phyloP scores from a whole-genome alignment of 64 coral and sea anemone species.

The Montipora capricornis region DNA sequence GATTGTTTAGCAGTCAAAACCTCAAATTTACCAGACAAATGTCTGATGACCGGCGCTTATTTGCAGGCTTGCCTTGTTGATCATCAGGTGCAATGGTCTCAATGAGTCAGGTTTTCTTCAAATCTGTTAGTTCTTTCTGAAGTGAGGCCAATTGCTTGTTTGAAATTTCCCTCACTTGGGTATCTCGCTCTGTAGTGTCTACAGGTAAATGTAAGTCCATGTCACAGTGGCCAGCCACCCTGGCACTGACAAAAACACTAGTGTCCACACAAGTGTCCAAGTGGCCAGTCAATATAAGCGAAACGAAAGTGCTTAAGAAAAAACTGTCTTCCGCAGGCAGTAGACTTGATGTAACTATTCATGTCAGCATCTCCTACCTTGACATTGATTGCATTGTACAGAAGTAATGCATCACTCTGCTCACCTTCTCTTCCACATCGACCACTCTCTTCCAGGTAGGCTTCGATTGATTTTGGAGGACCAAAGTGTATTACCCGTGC shows the following conservation, averaged over 20 bases:
- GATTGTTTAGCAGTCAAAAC: no score
- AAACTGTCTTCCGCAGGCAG: constrained; percentile 20
- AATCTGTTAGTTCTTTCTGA: background rate
- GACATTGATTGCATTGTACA: constrained; percentile 7
- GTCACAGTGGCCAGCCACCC: constrained; percentile 5
- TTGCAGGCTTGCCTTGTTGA: background rate
- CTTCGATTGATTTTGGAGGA: constrained; percentile 2
- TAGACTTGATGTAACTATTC: constrained; percentile 2
- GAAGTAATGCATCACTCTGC: constrained; percentile 3
- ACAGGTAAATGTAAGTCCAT: constrained; percentile 12
- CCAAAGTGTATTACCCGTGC: background rate
- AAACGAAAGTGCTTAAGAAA: constrained; percentile 4
- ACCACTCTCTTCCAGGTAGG: constrained; percentile 33
- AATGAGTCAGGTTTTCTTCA: constrained; percentile 4
- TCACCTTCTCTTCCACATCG: constrained; percentile 14
- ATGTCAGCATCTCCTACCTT: constrained; percentile 3
- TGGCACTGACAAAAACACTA: constrained; percentile 9
- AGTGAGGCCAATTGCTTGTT: background rate
- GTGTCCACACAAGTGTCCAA: constrained; percentile 29
- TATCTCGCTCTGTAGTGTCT: background rate
- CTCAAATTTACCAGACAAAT: no score
- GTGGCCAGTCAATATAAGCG: background rate
- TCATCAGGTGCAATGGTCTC: background rate
- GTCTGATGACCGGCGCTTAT: no score
- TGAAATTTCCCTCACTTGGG: background rate